Conservation (phyloP, 2,797 vertebrate species). For the Ispidina picta region DNA sequence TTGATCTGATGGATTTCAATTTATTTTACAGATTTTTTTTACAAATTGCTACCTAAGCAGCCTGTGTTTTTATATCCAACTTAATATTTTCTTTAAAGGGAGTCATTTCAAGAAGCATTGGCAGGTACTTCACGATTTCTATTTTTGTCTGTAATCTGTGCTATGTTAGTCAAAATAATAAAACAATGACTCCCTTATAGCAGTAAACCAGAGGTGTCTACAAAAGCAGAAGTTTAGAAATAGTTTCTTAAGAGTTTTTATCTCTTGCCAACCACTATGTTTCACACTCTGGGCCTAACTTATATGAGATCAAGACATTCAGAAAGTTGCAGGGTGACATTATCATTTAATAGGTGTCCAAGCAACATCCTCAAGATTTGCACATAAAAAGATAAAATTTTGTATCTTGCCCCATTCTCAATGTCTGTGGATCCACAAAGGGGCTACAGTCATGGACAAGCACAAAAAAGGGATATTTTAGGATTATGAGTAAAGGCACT, state of each 20-base stretch:
- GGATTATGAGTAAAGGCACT: neutral
- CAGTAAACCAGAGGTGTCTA: neutral
- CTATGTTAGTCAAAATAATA: conserved; percentile 28
- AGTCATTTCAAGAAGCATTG: conserved; percentile 11
- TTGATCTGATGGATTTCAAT: conserved; percentile 25
- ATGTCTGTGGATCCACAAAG: neutral
- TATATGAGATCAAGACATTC: neutral
- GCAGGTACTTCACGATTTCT: conserved; percentile 30
- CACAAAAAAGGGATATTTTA: neutral
- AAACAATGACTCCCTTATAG: neutral
- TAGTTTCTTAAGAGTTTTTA: neutral
- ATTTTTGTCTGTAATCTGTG: conserved; percentile 15
- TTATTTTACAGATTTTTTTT: conserved; percentile 60
- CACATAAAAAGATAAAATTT: neutral
- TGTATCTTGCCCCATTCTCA: neutral
- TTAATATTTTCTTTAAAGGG: conserved; percentile 36
- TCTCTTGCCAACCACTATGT: neutral
- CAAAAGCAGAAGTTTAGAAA: neutral
- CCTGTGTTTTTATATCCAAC: conserved; percentile 3
- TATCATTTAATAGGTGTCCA: neutral
- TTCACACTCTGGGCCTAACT: neutral
- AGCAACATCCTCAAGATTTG: neutral
- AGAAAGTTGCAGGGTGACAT: neutral
- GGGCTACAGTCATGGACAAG: neutral
- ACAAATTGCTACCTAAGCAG: conserved; percentile 20